Conservation (phyloP, 2,797 vertebrate species). For the Phyllotis vaccarum region DNA sequence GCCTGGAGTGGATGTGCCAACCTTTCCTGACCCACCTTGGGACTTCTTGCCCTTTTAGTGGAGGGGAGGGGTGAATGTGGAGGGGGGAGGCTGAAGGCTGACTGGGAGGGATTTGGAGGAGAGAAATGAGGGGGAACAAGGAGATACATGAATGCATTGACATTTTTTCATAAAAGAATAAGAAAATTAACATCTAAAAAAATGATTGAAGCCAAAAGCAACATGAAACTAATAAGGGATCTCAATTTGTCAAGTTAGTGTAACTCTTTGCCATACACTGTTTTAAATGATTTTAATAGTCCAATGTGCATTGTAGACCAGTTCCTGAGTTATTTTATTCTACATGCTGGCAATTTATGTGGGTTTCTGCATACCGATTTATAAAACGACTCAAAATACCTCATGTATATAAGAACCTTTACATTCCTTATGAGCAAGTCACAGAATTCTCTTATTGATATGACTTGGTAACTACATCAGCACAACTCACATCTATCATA, state of each 20-base stretch:
- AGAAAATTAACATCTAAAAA: too few relatives aligned
- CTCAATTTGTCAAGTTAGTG: constrained; percentile 75
- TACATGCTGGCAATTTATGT: constrained; percentile 70
- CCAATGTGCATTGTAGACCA: constrained; percentile 61
- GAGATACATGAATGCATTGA: too few relatives aligned
- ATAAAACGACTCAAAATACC: constrained; percentile 71
- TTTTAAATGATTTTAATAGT: constrained; percentile 79
- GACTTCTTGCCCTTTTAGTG: too few relatives aligned
- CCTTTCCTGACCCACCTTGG: too few relatives aligned
- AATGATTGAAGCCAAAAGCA: constrained; percentile 82
- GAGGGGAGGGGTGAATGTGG: too few relatives aligned
- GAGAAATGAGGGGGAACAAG: too few relatives aligned
- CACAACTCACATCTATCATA: constrained; percentile 64
- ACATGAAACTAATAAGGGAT: constrained; percentile 80
- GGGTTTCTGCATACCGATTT: constrained; percentile 83
- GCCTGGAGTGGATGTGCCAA: too few relatives aligned
- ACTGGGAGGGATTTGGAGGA: too few relatives aligned
- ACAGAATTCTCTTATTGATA: constrained; percentile 64
- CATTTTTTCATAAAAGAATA: too few relatives aligned
- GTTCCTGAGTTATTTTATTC: constrained; percentile 69
- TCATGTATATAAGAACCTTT: constrained; percentile 63
- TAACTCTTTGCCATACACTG: constrained; percentile 52
- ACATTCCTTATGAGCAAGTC: constrained; percentile 63
- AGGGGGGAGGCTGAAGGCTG: too few relatives aligned
- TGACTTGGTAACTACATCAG: constrained; percentile 79